phyloP scores from a whole-genome alignment of 2,888 invertebrate genomes.

The Platycheirus albimanus region DNA sequence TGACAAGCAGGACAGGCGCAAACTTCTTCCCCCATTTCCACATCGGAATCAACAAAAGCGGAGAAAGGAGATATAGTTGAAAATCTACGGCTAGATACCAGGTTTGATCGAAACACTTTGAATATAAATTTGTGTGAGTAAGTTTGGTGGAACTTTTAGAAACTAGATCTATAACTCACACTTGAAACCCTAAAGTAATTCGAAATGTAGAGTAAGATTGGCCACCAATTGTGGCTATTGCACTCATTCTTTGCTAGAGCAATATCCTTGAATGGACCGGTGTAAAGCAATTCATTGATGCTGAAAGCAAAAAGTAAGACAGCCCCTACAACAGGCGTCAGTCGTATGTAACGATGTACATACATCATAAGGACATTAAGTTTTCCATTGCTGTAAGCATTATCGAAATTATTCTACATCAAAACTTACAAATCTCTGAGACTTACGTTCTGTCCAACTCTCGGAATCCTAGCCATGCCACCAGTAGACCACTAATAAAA shows the following conservation, averaged over 20 bases:
- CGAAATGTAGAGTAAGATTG: conserved; percentile 82
- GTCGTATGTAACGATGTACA: conserved; percentile 80
- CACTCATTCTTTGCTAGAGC: background rate
- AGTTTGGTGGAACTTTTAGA: no score
- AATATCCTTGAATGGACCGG: conserved; percentile 81
- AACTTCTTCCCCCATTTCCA: conserved; percentile 75
- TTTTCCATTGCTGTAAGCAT: conserved; percentile 73
- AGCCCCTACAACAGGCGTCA: conserved; percentile 83
- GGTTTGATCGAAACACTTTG: conserved; percentile 82
- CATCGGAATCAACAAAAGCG: conserved; percentile 82
- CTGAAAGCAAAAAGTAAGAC: conserved; percentile 82
- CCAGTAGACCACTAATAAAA: conserved; percentile 84
- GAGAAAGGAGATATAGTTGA: conserved; percentile 83
- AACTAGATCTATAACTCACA: background rate
- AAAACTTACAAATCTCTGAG: background rate
- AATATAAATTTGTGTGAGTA: no score
- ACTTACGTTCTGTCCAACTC: conserved; percentile 68
- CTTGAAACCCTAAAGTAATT: conserved; percentile 78
- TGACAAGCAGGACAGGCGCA: conserved; percentile 38
- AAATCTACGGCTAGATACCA: conserved; percentile 84
- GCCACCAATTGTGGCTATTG: conserved; percentile 82
- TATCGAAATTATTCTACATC: background rate
- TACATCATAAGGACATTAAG: conserved; percentile 78
- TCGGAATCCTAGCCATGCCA: conserved; percentile 77
- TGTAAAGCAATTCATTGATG: conserved; percentile 81